Percentiles rank a stretch among this genome's conserved stretches.
Conservation (phyloP, 2,797 vertebrate genomes). For the Anguilla megastoma region DNA sequence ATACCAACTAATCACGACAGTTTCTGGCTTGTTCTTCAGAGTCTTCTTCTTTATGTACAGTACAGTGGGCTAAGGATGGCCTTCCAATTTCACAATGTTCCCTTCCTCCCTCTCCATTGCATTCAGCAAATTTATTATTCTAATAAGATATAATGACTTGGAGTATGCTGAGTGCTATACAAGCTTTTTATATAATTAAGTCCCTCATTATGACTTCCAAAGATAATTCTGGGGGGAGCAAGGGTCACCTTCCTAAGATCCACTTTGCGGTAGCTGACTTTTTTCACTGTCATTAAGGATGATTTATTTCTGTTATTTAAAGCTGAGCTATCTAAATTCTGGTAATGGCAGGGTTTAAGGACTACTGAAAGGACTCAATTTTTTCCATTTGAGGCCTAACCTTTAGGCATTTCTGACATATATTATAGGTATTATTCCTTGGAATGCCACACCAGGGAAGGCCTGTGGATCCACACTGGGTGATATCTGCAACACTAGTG, state of each 20-base stretch:
- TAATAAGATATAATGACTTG: slow-evolving; percentile 7
- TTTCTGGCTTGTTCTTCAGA: not conserved
- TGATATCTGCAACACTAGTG: slow-evolving; percentile 88
- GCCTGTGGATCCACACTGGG: slow-evolving; percentile 86
- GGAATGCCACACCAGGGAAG: slow-evolving; percentile 90
- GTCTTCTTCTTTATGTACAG: not conserved
- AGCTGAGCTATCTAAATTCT: not conserved
- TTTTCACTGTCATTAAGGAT: not conserved
- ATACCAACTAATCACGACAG: not conserved
- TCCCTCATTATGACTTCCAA: slow-evolving; percentile 19
- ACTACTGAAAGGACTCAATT: slow-evolving; percentile 11
- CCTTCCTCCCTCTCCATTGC: not conserved
- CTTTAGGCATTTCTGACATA: not conserved
- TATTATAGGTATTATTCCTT: slow-evolving; percentile 90
- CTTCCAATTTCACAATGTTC: not conserved
- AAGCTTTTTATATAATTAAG: slow-evolving; percentile 12
- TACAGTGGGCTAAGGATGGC: not conserved
- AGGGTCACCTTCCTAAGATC: not conserved
- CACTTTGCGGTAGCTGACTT: not conserved
- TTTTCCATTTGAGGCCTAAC: too few species aligned
- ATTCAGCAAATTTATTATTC: slow-evolving; percentile 7
- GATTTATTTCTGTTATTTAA: slow-evolving; percentile 22
- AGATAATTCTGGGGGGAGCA: not conserved
- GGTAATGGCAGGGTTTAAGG: not conserved
- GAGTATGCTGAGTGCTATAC: slow-evolving; percentile 7